A percentile compares a stretch with the other conserved stretches of the same genome.
Evolutionary conservation across 2,113 vertebrate species (phyloP).

Genomic region (Oncorhynchus nerka): DNA sequence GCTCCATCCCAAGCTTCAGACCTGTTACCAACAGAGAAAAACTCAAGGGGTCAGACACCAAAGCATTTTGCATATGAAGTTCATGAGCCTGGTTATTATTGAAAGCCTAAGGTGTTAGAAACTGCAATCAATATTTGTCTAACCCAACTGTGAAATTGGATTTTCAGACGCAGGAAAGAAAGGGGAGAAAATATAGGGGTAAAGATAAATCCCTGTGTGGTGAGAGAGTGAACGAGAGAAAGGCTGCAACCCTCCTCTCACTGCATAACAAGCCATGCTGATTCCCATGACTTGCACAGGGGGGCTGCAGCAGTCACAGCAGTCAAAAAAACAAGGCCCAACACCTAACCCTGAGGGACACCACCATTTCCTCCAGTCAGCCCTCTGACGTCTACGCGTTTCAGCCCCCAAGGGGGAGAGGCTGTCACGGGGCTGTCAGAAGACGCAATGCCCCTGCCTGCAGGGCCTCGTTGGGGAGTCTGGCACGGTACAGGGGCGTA

Average conservation of each 20-base stretch:
- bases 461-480: constrained; percentile 17
- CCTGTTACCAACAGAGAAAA: constrained; percentile 64
- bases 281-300: not conserved
- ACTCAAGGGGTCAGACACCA: not conserved
- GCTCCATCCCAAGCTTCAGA: constrained; percentile 96
- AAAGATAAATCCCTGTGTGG: not conserved
- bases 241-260: not conserved
- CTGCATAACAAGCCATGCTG: not conserved
- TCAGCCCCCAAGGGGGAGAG: not conserved
- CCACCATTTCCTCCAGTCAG: not conserved
- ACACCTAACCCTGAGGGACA: not conserved
- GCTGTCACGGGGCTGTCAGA: constrained; percentile 36
- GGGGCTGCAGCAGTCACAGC: not conserved
- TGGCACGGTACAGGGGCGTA: constrained; percentile 8
- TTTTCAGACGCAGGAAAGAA: no score
- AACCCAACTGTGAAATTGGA: no score
- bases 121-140: no score
- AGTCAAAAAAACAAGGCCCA: constrained; percentile 8
- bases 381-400: constrained; percentile 15
- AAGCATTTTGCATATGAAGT: no score
- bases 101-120: no score
- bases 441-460: constrained; percentile 37
- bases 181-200: no score
- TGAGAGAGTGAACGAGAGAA: not conserved
- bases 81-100: no score